These are phyloP conservation scores for Theristicus caerulescens DNA, from an alignment of 2,113 vertebrate species.

Conservation along the genomic window DNA sequence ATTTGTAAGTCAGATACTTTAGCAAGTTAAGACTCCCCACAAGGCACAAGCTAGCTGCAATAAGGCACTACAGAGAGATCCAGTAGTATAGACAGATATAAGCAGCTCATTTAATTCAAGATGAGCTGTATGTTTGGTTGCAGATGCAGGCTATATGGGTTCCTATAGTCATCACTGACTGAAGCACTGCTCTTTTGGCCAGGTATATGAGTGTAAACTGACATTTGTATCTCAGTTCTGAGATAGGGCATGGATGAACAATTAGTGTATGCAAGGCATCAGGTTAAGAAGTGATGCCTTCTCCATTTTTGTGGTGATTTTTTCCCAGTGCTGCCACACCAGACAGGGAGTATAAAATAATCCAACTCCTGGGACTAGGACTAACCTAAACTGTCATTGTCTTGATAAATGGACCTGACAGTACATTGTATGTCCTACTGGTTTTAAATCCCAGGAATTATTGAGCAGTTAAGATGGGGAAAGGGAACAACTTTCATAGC, in stretches of 20 bases:
- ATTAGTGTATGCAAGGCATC: background rate
- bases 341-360: background rate
- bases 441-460: background rate
- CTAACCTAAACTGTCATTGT: background rate
- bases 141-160: background rate
- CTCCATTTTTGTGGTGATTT: background rate
- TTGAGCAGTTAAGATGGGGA: background rate
- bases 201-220: background rate
- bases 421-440: background rate
- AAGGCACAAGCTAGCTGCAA: background rate
- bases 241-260: background rate
- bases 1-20: background rate
- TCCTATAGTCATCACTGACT: background rate
- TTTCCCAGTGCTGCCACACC: background rate
- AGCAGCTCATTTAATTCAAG: background rate
- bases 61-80: background rate
- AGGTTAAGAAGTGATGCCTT: background rate
- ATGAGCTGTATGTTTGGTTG: background rate
- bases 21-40: background rate
- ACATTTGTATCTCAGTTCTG: background rate
- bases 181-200: background rate
- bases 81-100: background rate
- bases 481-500: background rate
- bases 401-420: conserved; percentile 1
- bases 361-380: background rate